Percentiles rank a stretch among this genome's conserved stretches.
phyloP scores from a whole-genome alignment of 2,888 invertebrate genomes.

The Lepetodrilus schrolli region DNA sequence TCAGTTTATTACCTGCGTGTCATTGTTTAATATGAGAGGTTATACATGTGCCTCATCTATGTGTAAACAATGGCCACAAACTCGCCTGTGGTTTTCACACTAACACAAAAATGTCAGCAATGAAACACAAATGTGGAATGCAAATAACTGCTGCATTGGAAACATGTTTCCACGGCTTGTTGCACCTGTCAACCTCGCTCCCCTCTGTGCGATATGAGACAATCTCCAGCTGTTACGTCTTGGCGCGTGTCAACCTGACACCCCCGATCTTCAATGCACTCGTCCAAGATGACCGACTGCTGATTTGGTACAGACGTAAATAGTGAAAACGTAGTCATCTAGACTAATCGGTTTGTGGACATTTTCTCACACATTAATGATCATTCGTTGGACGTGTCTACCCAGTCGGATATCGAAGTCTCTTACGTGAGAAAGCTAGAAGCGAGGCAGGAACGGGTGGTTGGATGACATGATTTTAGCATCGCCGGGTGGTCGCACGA shows the following conservation, averaged over 20 bases:
- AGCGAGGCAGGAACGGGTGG: neutral
- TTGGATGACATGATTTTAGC: neutral
- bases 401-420: neutral
- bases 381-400: conserved; percentile 6
- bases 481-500: neutral
- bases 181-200: conserved; percentile 2
- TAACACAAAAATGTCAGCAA: conserved; percentile 22
- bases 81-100: neutral
- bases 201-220: neutral
- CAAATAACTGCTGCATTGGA: neutral
- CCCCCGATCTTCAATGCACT: neutral
- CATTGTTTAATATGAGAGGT: too few species aligned
- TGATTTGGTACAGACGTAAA: neutral
- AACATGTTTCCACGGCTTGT: neutral
- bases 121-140: conserved; percentile 19
- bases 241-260: conserved; percentile 17
- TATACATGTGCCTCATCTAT: too few species aligned
- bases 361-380: neutral
- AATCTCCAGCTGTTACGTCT: conserved; percentile 18
- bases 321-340: too few species aligned
- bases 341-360: neutral
- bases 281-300: conserved; percentile 17
- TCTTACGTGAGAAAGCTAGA: neutral
- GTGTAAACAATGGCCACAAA: neutral
- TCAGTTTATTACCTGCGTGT: too few species aligned